Evolutionary conservation across 2,888 invertebrate species (phyloP).

Genomic region (Philonicus albiceps): DNA sequence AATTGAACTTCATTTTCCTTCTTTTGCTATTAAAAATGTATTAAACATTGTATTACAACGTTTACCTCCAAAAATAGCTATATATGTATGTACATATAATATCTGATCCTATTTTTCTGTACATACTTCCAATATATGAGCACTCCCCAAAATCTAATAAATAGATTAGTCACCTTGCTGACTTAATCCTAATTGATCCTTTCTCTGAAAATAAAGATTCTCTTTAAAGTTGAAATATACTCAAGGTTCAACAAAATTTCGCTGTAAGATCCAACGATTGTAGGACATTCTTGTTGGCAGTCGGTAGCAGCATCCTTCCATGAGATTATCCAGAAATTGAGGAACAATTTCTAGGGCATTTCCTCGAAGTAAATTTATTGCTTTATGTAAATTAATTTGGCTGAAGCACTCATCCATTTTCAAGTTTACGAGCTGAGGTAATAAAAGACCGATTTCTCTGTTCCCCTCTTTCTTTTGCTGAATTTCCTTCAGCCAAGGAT

Average conservation of each 20-base stretch:
- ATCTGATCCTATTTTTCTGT: neutral
- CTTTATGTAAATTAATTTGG: slow-evolving; percentile 30
- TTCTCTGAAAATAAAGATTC: neutral
- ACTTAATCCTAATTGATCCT: neutral
- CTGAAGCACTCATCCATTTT: slow-evolving; percentile 24
- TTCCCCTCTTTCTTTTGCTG: neutral
- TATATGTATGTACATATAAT: no score
- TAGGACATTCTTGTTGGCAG: neutral
- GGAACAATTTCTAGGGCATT: neutral
- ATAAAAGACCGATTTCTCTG: neutral
- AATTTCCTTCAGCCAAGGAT: neutral
- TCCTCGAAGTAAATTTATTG: slow-evolving; percentile 26
- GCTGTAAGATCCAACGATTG: neutral
- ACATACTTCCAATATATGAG: neutral
- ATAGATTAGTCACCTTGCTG: neutral
- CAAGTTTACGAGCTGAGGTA: slow-evolving; percentile 5
- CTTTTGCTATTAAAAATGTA: no score
- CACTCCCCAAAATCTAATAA: neutral
- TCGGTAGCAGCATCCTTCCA: neutral
- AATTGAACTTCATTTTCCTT: no score
- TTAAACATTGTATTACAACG: no score
- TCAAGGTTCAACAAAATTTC: neutral
- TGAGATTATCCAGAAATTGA: neutral
- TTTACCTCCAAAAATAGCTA: no score
- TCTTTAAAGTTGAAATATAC: neutral